Base-by-base conservation (phyloP, 2,113 vertebrate genomes). In the Agapornis roseicollis region DNA sequence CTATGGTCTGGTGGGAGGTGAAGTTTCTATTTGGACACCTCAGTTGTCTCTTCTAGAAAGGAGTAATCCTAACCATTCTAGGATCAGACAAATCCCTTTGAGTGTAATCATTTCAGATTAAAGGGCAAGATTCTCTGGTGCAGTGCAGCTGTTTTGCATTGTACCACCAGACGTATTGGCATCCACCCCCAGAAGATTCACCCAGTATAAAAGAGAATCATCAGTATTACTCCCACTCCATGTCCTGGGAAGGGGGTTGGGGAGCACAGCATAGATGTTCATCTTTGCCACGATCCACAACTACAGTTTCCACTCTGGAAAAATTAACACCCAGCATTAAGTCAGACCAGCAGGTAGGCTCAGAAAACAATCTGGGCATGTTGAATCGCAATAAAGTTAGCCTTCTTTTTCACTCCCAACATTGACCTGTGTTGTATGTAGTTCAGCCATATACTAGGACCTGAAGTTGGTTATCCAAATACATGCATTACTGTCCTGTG, bases 51-150 rank as follows among this genome's bases (percentile, higher is more conserved):
- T 80, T 95, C 90, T 83, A 91, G 80, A 97, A 95, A 85, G 46
- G 24, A 90, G 22, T 88, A 90, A 91, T 90, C 55, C 65, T 88
- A 91, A 80, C 46, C 68, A 64, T 90, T 91, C 60, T 88, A 76
- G 39, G 65, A 94, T 90, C 68, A 95, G 83, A 93, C 73, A 96
- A 96, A 96, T 95, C 65, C 74, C 78, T 94, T 90, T 93, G 79
- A 80, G 80, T 92, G 23, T 39, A 35, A 71, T 73, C 63, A 56
- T 93, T 77, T 93, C 90, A 95, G 47, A 94, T 95, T 89, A 96
- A 97, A 95, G 91, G 95, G 63, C 89, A 90, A 79, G 69, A 85
- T 92, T 93, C 61, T 86, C 41, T 77, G 72, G 46, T 90, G 70
- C 31, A 80, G 70, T 1, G 23, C 88, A 96, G 76, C 93, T 96